Conservation (phyloP, 2,797 vertebrate genomes). For the Orientallactaga sibirica region DNA sequence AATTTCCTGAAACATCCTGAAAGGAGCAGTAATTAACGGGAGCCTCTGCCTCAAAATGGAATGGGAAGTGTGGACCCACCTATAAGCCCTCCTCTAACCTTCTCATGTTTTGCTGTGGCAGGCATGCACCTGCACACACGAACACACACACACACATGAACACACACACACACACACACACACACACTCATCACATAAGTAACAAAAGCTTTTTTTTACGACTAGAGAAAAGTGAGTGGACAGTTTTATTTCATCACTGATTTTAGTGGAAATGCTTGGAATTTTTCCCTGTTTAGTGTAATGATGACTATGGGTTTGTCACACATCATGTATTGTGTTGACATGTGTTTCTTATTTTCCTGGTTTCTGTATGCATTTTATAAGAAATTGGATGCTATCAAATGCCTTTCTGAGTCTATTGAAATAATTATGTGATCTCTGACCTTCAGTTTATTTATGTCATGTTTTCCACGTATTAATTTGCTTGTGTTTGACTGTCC, state of each 20-base stretch:
- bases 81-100: no score
- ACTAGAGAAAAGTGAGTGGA: not conserved
- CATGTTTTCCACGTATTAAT: not conserved
- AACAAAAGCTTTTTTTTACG: no score
- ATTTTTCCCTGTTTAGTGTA: not conserved
- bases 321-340: not conserved
- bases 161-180: no score
- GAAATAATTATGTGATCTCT: not conserved
- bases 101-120: no score
- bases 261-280: not conserved
- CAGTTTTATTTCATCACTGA: not conserved
- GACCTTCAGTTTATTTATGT: not conserved
- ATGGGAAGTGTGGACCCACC: no score
- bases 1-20: no score
- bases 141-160: no score
- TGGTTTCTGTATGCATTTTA: not conserved
- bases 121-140: no score
- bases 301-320: not conserved
- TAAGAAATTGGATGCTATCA: not conserved
- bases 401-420: not conserved
- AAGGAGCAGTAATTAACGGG: no score
- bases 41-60: no score
- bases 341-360: not conserved
- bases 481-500: not conserved
- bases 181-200: no score